Evolutionary conservation across 1,140 invertebrate species (phyloP), one percentile per base, ranked within the genome.

Genomic region (Goniozus legneri): DNA sequence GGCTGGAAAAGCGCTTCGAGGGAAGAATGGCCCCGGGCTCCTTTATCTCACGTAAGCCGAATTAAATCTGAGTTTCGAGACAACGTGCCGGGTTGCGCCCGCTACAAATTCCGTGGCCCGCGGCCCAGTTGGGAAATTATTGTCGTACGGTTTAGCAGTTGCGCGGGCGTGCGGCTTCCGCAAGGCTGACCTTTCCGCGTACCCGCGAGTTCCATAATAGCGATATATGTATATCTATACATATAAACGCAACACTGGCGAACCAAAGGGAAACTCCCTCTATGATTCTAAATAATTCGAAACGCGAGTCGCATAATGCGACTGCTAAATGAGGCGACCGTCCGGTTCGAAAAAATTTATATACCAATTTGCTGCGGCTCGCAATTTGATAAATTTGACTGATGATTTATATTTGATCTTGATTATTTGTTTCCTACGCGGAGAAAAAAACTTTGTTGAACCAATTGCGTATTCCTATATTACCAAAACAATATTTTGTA

Each of bases 271-370:
- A 19, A 38, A 38, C 15, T 16, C 15, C 6, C 8, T 19, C 15
- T n/a, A 4, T 21, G 13, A 6, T 38, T 35, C n/a, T 14, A 35
- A 44, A 22, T 8, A 24, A 39, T 31, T n/a, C n/a, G 34, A 22
- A 47, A 44, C 31, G 45, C 33, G 48, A 42, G 36, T 35, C 43
- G 15, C 13, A 15, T 27, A 27, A 27, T 27, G 24, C 24, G n/a
- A n/a, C n/a, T n/a, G n/a, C n/a, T n/a, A n/a, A n/a, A n/a, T n/a
- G n/a, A n/a, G n/a, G n/a, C n/a, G n/a, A n/a, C n/a, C n/a, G n/a
- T n/a, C n/a, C n/a, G n/a, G n/a, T n/a, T n/a, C n/a, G n/a, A n/a
- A n/a, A n/a, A n/a, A n/a, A n/a, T n/a, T n/a, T n/a, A n/a, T n/a
- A n/a, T n/a, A n/a, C n/a, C n/a, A n/a, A n/a, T n/a, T n/a, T n/a